Percentiles rank a stretch among this genome's conserved stretches.
phyloP scores from a whole-genome alignment of 1,140 invertebrate genomes.

The Metopolophium dirhodum region DNA sequence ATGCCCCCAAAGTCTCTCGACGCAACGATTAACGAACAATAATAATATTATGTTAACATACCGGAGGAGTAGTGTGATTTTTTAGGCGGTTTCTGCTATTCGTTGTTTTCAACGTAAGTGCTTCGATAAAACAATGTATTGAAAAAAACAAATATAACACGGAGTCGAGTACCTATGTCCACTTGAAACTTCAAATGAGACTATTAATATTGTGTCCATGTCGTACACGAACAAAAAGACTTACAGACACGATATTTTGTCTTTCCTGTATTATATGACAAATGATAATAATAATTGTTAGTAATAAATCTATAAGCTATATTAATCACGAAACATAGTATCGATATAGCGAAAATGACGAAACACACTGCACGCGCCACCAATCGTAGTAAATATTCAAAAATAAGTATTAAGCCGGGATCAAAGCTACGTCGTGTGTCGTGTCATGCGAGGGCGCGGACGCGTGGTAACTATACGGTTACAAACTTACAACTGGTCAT shows the following conservation, averaged over 20 bases:
- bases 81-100: background rate
- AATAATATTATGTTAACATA: background rate
- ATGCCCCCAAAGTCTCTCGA: background rate
- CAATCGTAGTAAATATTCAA: background rate
- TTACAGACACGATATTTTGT: background rate
- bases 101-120: background rate
- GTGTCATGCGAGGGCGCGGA: too few species aligned
- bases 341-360: background rate
- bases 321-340: background rate
- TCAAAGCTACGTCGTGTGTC: too few species aligned
- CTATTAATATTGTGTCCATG: background rate
- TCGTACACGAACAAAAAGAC: background rate
- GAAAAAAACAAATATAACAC: background rate
- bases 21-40: background rate
- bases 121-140: background rate
- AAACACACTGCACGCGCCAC: background rate
- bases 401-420: background rate
- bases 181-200: constrained; percentile 4
- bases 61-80: background rate
- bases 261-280: background rate
- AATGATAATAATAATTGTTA: background rate
- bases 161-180: background rate
- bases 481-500: too few species aligned
- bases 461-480: too few species aligned
- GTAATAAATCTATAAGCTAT: background rate